Conservation (phyloP, 1,140 invertebrate genomes). For the Drosophila punjabiensis region DNA sequence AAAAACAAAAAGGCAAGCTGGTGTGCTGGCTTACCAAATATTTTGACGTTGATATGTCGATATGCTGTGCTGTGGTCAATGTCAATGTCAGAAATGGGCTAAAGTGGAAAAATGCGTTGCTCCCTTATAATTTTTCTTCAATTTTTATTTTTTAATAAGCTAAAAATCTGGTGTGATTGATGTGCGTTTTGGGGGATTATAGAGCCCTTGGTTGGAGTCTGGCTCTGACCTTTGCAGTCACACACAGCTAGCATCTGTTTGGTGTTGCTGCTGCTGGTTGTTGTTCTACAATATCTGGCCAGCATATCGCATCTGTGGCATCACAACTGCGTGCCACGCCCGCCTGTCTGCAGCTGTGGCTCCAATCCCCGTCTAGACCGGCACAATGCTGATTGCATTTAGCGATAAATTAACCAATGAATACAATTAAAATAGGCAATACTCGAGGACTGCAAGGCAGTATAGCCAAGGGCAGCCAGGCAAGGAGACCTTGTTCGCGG, state of each 20-base stretch:
- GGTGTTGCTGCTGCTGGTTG: not conserved
- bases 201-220: conserved; percentile 25
- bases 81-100: conserved; percentile 80
- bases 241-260: conserved; percentile 8
- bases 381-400: conserved; percentile 82
- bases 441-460: conserved; percentile 26
- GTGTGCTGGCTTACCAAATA: conserved; percentile 65
- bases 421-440: conserved; percentile 75
- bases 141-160: conserved; percentile 53
- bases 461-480: conserved; percentile 52
- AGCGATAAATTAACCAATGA: conserved; percentile 82
- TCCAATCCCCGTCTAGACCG: conserved; percentile 46
- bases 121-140: conserved; percentile 36
- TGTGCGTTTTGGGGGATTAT: conserved; percentile 73
- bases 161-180: conserved; percentile 60
- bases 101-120: conserved; percentile 69
- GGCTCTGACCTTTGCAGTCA: conserved; percentile 57
- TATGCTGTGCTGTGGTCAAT: conserved; percentile 62
- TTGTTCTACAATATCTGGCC: conserved; percentile 59
- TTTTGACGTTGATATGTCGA: conserved; percentile 75
- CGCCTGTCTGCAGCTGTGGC: conserved; percentile 46
- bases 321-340: conserved; percentile 67
- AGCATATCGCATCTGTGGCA: conserved; percentile 68
- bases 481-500: conserved; percentile 50
- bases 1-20: conserved; percentile 62